Base-by-base conservation (phyloP, 2,113 vertebrate species). In the Rhabdomys dilectus region DNA sequence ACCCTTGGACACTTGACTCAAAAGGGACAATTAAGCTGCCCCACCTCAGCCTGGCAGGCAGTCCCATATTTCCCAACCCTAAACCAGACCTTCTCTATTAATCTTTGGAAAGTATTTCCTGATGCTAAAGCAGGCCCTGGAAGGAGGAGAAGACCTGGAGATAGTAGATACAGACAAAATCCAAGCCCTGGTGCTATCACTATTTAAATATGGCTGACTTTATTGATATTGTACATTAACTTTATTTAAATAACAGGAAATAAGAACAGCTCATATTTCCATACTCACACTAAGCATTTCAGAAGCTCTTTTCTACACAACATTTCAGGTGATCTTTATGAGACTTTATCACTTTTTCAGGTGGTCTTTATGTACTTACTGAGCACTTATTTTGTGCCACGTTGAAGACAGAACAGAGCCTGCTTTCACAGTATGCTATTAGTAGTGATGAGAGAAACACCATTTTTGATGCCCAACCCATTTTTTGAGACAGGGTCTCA, bases 21-120 rank as follows among this genome's bases (percentile, higher is more conserved):
- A 76, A 93, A 75, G 70, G 48, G 24, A 58, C 34, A 6, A 39
- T 75, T 75, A 86, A 66, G 48, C 91, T 86, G 60, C 82, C 78
- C 85, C 72, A 66, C 78, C 95, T 81, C 2, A 0, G 87, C 88
- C 93, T 66, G 80, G 56, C 68, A 36, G 26, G 84, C 76, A 73
- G 15, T 60, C 51, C 48, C 56, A 3, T 75, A 85, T 96, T 92
- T 88, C 94, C 86, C 80, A 82, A 62, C 85, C 88, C 76, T 60
- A 91, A 94, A 3, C n/a, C 53, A 81, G 24, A 36, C 70, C 64
- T 31, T 42, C n/a, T 58, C 0, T 1, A 93, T 80, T 88, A 39
- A 91, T 86, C 92, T 92, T 94, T 73, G 82, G 78, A 88, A 94
- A 94, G 42, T 86, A 45, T 94, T 82, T 94, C 60, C 77, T 72